These are phyloP conservation scores for Agapornis roseicollis DNA, from an alignment of 2,113 vertebrate genomes.

Conservation along the genomic window DNA sequence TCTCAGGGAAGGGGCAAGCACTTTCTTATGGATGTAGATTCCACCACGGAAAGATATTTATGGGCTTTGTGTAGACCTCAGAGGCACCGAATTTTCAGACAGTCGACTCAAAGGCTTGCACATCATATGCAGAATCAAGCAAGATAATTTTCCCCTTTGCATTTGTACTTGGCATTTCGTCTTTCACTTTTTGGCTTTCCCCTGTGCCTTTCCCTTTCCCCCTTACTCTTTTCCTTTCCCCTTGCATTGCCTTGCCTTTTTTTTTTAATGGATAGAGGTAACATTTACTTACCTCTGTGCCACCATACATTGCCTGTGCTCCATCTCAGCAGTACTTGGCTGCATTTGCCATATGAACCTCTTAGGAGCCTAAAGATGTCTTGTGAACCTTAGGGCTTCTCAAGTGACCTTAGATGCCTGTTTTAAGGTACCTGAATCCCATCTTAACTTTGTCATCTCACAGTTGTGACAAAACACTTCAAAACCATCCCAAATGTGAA, in stretches of 20 bases:
- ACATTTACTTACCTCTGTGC: background rate
- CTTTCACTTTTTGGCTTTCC: background rate
- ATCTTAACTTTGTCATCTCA: background rate
- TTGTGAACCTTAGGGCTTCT: background rate
- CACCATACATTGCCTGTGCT: background rate
- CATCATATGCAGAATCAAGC: background rate
- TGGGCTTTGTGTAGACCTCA: background rate
- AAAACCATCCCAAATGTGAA: background rate
- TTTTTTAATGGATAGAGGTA: background rate
- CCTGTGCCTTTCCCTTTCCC: background rate
- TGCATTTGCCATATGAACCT: background rate
- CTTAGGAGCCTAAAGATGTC: background rate
- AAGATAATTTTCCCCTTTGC: background rate
- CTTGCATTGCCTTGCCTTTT: background rate
- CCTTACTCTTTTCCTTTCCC: background rate
- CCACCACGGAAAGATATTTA: background rate
- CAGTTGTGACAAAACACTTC: background rate
- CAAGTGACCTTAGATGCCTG: background rate
- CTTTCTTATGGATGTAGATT: background rate
- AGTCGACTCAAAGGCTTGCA: background rate
- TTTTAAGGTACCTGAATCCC: background rate
- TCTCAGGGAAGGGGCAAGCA: background rate
- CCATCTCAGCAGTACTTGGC: background rate
- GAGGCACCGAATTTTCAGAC: background rate
- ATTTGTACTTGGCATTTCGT: background rate